Base-by-base conservation (phyloP, 2,888 invertebrate species). In the Apodemia zela region DNA sequence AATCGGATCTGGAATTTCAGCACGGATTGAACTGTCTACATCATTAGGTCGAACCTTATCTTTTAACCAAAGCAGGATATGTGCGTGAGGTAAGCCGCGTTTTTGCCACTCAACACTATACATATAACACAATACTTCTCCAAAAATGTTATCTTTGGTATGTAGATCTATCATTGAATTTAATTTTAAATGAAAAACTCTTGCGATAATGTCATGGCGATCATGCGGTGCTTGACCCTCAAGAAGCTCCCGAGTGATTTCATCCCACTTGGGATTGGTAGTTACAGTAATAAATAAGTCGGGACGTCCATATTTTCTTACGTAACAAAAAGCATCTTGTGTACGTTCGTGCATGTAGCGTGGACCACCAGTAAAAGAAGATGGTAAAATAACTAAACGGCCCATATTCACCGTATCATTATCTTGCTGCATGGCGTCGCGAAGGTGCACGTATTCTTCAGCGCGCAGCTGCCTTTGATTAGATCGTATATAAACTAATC, bases 281-380 rank as follows among this genome's bases (percentile, higher is more conserved):
- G 67, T 66, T 13, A 69, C 61, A 8, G 65, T 76, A 0, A 75
- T 67, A 61, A 75, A 74, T 29, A 76, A 61, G 65, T 73, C 72
- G 25, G 73, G 73, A 18, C 67, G 63, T 11, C 73, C 74, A 60
- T 63, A 61, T 15, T 17, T 65, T 18, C 73, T 70, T 18, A 76
- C 76, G 65, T 75, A 78, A 11, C 72, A 59, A 65, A 77, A 72
- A 6, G 74, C 74, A 68, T 78, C 75, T 61, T 76, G 70, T 0
- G 71, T 69, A 35, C 69, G 69, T 67, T 77, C 73, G 60, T 76
- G 74, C 63, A 77, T 68, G 63, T 75, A 73, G 17, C 72, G 62
- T 11, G 76, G 77, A 45, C 73, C 73, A 60, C 73, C 74, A 17
- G 70, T 70, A 67, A 73, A 76, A 21, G 73, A 69, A 18, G 76